A percentile compares a stretch with the other conserved stretches of the same genome.
Conservation (phyloP, 2,797 vertebrate species). For the Pseudopleuronectes americanus region DNA sequence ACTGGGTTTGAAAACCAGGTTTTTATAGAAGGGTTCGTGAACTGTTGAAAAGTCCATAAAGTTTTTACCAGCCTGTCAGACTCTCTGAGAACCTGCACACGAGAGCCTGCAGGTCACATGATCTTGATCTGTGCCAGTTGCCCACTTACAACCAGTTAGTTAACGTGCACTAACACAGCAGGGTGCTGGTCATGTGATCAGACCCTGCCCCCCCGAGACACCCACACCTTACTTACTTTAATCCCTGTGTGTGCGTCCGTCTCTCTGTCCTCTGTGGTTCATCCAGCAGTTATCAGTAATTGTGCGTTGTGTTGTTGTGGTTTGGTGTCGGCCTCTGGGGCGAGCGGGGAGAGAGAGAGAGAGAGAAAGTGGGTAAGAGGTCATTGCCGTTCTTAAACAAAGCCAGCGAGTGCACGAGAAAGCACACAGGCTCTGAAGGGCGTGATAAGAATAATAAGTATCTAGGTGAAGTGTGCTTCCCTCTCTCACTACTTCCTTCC, state of each 20-base stretch:
- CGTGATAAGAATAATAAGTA: conserved; percentile 13
- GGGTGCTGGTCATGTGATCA: too few relatives aligned
- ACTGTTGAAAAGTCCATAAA: too few relatives aligned
- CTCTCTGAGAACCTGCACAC: too few relatives aligned
- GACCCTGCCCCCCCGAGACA: background rate
- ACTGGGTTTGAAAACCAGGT: too few relatives aligned
- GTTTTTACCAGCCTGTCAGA: background rate
- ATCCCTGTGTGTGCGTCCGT: background rate
- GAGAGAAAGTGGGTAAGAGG: conserved; percentile 71
- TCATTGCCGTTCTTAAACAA: conserved; percentile 38
- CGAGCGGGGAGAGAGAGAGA: background rate
- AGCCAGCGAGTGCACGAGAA: background rate
- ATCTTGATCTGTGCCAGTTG: too few relatives aligned
- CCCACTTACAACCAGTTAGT: too few relatives aligned
- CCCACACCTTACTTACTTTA: background rate
- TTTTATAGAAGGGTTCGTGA: too few relatives aligned
- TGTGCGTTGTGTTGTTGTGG: background rate
- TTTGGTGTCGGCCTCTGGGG: background rate
- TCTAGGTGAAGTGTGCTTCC: background rate
- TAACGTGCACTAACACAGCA: too few relatives aligned
- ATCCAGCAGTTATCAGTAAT: background rate
- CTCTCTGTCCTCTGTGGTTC: background rate
- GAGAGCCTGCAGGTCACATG: too few relatives aligned
- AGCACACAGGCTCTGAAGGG: background rate
- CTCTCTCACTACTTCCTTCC: background rate